Conservation (phyloP, 1,140 invertebrate genomes). For the Drosophila ambigua region DNA sequence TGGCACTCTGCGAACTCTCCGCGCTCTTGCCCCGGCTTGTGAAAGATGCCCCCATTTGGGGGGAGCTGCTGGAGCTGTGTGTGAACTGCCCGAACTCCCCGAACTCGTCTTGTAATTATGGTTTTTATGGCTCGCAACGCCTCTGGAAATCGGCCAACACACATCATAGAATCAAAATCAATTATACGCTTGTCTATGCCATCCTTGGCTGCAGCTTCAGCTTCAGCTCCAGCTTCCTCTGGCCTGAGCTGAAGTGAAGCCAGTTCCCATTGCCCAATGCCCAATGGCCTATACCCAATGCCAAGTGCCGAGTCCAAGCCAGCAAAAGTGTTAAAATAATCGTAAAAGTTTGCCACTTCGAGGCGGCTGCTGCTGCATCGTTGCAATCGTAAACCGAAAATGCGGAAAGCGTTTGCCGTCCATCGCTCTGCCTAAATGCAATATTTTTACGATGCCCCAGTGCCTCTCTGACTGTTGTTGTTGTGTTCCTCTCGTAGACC, state of each 20-base stretch:
- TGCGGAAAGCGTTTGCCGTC: constrained; percentile 55
- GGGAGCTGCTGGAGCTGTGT: no score
- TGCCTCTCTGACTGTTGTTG: no score
- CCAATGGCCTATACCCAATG: background rate
- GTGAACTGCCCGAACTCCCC: constrained; percentile 1
- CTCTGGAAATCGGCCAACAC: constrained; percentile 43
- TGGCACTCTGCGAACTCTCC: background rate
- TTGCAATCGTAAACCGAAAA: constrained; percentile 55
- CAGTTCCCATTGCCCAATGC: constrained; percentile 15
- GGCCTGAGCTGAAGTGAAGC: no score
- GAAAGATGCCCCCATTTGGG: no score
- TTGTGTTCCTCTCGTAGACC: background rate
- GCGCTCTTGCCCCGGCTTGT: no score
- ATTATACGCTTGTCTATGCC: constrained; percentile 77
- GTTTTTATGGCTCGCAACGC: constrained; percentile 58
- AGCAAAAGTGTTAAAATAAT: constrained; percentile 73
- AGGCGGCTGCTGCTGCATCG: constrained; percentile 11
- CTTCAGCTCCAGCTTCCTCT: background rate
- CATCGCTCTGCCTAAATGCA: constrained; percentile 60
- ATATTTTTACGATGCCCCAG: constrained; percentile 67
- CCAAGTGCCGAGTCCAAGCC: background rate
- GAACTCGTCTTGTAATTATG: constrained; percentile 43
- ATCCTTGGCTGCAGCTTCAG: constrained; percentile 17
- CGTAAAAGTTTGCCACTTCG: constrained; percentile 55
- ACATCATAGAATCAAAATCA: constrained; percentile 72